Base-by-base conservation (phyloP, 1,140 invertebrate genomes). In the Asbolus verrucosus region DNA sequence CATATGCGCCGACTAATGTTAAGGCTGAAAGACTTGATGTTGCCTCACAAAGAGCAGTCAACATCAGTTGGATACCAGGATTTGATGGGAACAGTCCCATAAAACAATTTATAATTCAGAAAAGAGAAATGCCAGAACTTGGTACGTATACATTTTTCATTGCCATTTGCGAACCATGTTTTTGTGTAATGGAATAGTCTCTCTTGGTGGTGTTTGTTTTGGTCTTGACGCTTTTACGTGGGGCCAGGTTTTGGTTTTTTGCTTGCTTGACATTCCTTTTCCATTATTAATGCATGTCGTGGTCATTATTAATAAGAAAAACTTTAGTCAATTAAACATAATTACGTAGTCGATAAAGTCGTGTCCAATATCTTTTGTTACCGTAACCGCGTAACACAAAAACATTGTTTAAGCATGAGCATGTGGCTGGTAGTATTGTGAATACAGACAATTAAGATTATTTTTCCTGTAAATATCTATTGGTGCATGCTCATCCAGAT, bases 21-120 rank as follows among this genome's bases (percentile, higher is more conserved):
- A 85, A 87, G 73, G 96, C 95, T 0, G 80, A 84, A 41, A 85
- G 94, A 9, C 74, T 92, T 27, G 78, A 89, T 78, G 79, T 86
- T 70, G 74, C 85, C 16, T 75, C 85, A 41, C 86, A 88, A 72
- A 81, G 89, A 43, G 86, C 89, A 8, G 94, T 98, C 27, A 96
- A 97, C 80, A 88, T 99, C 0, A 91, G 90, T 8, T 99, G 97
- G 97, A 92, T 92, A 5, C 92, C 94, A 0, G 94, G 94, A 6
- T 99, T 98, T 82, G 94, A 99, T 84, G 98, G 98, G 33, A 98
- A 99, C 80, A 97, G 94, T 80, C 94, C 94, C 1, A 94, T 98
- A 43, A 88, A 92, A 65, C 95, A 97, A 79, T 98, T 92, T 81
- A 95, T 97, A 70, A 87, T 99, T 16, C 94, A 98, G 81, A 93